A percentile compares a stretch with the other conserved stretches of the same genome.
These are phyloP conservation scores for Tachysurus fulvidraco DNA, from an alignment of 2,113 vertebrate species.

Conservation along the genomic window DNA sequence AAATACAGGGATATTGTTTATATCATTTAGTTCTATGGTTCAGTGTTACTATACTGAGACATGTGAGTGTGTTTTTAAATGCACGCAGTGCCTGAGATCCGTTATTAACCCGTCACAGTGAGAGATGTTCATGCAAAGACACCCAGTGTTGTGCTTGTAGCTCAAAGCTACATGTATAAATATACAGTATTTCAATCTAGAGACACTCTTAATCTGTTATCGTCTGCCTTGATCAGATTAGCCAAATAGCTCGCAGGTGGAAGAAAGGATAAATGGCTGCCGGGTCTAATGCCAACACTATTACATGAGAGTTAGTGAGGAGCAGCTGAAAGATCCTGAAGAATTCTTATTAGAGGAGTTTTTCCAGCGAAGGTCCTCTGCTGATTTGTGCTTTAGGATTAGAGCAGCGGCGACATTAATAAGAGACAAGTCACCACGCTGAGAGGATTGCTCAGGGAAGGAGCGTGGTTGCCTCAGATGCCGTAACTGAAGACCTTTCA, in stretches of 20 bases:
- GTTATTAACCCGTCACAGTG: background rate
- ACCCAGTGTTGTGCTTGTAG: background rate
- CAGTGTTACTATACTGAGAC: background rate
- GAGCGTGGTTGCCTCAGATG: constrained; percentile 70
- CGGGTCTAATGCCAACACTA: background rate
- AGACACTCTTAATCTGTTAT: too few species aligned
- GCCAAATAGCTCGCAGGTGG: background rate
- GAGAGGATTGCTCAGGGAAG: constrained; percentile 64
- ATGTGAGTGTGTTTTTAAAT: background rate
- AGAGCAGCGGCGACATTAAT: constrained; percentile 59
- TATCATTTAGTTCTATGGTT: background rate
- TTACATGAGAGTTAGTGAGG: background rate
- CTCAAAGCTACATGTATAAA: background rate
- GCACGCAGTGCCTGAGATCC: too few species aligned
- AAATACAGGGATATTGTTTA: too few species aligned
- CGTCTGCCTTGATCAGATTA: background rate
- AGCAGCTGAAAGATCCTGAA: background rate
- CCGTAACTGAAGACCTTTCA: constrained; percentile 70
- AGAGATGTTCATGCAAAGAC: background rate
- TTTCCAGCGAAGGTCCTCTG: constrained; percentile 2
- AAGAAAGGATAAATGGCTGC: background rate
- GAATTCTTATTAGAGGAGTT: background rate
- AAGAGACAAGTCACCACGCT: constrained; percentile 55
- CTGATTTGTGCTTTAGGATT: constrained; percentile 30
- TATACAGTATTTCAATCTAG: background rate